Evolutionary conservation across 2,113 vertebrate species (phyloP), one percentile per base, ranked within the genome.

Genomic region (Egretta garzetta): DNA sequence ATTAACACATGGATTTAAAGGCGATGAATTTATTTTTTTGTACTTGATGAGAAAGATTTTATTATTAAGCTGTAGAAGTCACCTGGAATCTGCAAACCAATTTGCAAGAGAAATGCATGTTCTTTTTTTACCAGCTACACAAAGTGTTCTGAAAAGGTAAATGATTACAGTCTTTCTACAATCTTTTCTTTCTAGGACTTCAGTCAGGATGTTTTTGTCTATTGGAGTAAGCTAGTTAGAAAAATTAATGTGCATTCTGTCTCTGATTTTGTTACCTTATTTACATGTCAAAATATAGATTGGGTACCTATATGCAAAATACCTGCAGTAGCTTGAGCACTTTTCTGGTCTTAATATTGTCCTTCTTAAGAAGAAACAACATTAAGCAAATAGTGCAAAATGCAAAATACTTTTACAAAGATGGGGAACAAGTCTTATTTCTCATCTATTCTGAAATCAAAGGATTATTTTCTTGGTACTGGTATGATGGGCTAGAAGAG

Each of bases 161-260:
- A 37, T 43, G 0, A 43, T 68, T n/a, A n/a, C 47, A 55, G 10
- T 21, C 21, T 76, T 86, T 86, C n/a, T 67, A 20, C 24, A 41
- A 14, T 56, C 4, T 71, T 59, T 68, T n/a, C 15, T 64, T 66
- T 53, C 14, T 27, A 33, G 26, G 4, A 41, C 30, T 92, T 75
- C 3, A 30, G 22, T 24, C 21, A 16, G 30, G 22, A 23, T n/a
- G 3, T 41, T 80, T n/a, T 72, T 5, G 60, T 62, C 14, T 76
- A 4, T 12, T 45, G 50, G n/a, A 71, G 12, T 37, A 75, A 80
- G 32, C 9, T 56, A 67, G 6, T 11, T 67, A 56, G 28, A 86
- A 72, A 76, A 49, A 47, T 16, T 39, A 41, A 56, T 5, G 39
- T 75, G 10, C 8, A 6, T 66, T 60, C 0, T 0, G 19, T 33